Base-by-base conservation (phyloP, 1,140 invertebrate species). In the Nephotettix cincticeps region DNA sequence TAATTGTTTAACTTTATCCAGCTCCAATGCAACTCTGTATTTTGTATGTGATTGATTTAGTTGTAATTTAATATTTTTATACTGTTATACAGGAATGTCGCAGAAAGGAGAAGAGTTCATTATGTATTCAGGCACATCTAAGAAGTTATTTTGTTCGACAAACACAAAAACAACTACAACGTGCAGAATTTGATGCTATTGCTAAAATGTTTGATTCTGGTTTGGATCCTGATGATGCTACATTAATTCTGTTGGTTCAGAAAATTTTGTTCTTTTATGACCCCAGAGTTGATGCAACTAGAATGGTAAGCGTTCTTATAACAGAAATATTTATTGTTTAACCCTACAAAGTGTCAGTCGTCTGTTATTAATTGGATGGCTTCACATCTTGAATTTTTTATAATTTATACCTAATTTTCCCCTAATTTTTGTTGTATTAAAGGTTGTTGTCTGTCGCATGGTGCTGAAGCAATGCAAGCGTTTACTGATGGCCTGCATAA, bases 181-280 rank as follows among this genome's bases (percentile, higher is more conserved):
- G 92, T 65, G 79, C 81, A 27, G 81, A 88, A 58, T 95, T 93
- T 82, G 92, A 94, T 78, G 79, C 83, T 23, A 82, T 84, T 30
- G 81, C 88, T 67, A 79, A 83, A 63, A 75, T 76, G 21, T 73
- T 81, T 47, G 82, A 82, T 70, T 78, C 80, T 64, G n/a, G n/a
- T n/a, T 84, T 82, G 43, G 76, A 83, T 65, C 75, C 68, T 63
- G 64, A 85, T 25, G 83, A 85, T 75, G 81, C 86, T 25, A 80
- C 85, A 51, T 72, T 91, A 19, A 79, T 80, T 71, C 76, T 82
- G 61, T 84, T 89, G 71, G 78, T 90, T 54, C 83, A 83, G 43
- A 89, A 86, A 75, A 82, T 92, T 68, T 80, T 93, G 74, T 93
- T 94, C 77, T 95, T 95, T 81, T 95, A 93, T 79, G 83, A 89